Evolutionary conservation across 2,888 invertebrate species (phyloP).

Genomic region (Cosmia pyralina): DNA sequence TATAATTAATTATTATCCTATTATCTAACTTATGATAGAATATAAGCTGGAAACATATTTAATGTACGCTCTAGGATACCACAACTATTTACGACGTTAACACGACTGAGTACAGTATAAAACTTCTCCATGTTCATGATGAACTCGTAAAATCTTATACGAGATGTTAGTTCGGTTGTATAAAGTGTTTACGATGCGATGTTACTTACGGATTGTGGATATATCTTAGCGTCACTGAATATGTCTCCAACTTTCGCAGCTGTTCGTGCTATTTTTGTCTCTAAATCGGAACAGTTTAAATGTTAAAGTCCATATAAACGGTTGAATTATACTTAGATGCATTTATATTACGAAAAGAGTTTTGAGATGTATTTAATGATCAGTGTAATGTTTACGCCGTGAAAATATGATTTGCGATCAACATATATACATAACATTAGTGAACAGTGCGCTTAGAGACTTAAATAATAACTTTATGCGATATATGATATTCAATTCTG

Average conservation of each 20-base stretch:
- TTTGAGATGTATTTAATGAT: slow-evolving; percentile 74
- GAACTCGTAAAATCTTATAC: slow-evolving; percentile 46
- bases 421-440: slow-evolving; percentile 76
- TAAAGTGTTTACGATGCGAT: slow-evolving; percentile 40
- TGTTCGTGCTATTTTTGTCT: slow-evolving; percentile 85
- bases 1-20: slow-evolving; percentile 81
- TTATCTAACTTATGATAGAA: slow-evolving; percentile 79
- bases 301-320: slow-evolving; percentile 81
- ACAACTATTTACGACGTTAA: slow-evolving; percentile 16
- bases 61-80: slow-evolving; percentile 46
- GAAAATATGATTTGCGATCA: slow-evolving; percentile 81
- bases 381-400: slow-evolving; percentile 75
- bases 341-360: slow-evolving; percentile 76
- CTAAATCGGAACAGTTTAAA: slow-evolving; percentile 80
- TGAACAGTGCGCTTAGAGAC: slow-evolving; percentile 87
- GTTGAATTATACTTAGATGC: slow-evolving; percentile 81
- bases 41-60: slow-evolving; percentile 62
- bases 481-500: slow-evolving; percentile 73
- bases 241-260: slow-evolving; percentile 68
- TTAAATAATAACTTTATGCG: slow-evolving; percentile 80
- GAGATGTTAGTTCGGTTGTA: slow-evolving; percentile 35
- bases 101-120: slow-evolving; percentile 39
- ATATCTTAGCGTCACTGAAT: slow-evolving; percentile 59
- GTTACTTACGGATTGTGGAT: slow-evolving; percentile 25
- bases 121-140: slow-evolving; percentile 43